These are phyloP conservation scores for Euleptes europaea DNA, from an alignment of 2,113 vertebrate species.

Conservation along the genomic window DNA sequence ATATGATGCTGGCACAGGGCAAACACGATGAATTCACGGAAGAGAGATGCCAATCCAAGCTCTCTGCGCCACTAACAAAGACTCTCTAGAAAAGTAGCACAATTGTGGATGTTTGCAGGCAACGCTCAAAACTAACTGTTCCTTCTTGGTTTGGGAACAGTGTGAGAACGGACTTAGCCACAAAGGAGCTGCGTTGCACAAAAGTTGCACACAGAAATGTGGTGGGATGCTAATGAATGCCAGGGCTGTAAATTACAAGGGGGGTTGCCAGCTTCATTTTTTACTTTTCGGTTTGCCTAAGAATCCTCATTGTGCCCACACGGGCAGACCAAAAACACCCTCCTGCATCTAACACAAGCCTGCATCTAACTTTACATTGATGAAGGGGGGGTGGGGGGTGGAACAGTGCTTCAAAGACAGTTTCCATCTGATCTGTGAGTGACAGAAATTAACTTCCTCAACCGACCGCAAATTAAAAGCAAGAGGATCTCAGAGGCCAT, in stretches of 20 bases:
- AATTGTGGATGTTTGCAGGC: neutral
- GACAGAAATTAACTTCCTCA: slow-evolving; percentile 5
- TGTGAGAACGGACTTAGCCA: slow-evolving; percentile 5
- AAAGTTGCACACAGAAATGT: neutral
- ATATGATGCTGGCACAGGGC: neutral
- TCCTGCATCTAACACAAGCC: neutral
- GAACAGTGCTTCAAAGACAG: neutral
- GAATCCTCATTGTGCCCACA: slow-evolving; percentile 47
- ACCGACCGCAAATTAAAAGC: neutral
- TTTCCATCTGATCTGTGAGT: neutral
- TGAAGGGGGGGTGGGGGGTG: neutral
- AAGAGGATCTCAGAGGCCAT: accelerated
- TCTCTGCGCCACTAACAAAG: neutral
- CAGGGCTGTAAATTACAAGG: neutral
- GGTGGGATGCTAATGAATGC: slow-evolving; percentile 38
- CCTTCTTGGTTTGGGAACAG: neutral
- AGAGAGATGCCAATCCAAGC: neutral
- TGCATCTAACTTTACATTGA: slow-evolving; percentile 15
- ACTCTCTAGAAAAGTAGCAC: neutral
- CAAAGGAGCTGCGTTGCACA: slow-evolving; percentile 2
- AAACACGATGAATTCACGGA: neutral
- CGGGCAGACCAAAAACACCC: slow-evolving; percentile 29
- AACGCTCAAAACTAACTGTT: neutral
- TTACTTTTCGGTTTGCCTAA: slow-evolving; percentile 23
- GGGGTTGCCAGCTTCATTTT: slow-evolving; percentile 16